Percentiles rank a stretch among this genome's conserved stretches.
These are phyloP conservation scores for Hippopotamyrus pictus DNA, from an alignment of 2,797 vertebrate species.

Conservation along the genomic window DNA sequence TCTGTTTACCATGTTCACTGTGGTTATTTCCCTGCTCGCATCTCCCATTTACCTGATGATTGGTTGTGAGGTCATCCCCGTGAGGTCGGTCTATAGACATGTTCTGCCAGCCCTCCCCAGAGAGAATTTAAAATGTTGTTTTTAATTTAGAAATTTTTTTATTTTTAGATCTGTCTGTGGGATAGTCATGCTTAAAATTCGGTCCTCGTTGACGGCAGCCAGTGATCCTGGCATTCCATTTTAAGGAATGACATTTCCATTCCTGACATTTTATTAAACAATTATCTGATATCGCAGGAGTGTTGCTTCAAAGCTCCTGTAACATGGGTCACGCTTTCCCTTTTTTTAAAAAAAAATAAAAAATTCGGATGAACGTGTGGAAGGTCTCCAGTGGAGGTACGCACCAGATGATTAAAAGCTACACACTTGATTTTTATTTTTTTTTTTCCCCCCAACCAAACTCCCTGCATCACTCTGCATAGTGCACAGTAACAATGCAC, in stretches of 20 bases:
- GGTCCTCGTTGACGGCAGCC: neutral
- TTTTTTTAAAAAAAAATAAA: too few relatives aligned
- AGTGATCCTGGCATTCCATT: neutral
- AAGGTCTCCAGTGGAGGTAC: neutral
- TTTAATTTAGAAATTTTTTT: neutral
- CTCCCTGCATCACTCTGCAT: neutral
- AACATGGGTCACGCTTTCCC: neutral
- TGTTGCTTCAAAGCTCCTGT: neutral
- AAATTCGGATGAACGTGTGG: too few relatives aligned
- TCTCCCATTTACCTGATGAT: neutral
- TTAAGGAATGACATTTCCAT: constrained; percentile 9
- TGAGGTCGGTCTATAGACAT: neutral
- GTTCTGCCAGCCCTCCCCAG: neutral
- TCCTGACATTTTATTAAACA: constrained; percentile 5
- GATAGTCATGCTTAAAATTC: neutral
- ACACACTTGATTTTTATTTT: neutral
- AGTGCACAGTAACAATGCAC: neutral
- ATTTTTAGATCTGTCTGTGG: neutral
- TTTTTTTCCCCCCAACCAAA: neutral
- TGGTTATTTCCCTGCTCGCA: neutral
- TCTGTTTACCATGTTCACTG: neutral
- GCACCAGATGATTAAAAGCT: neutral
- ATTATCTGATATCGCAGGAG: neutral
- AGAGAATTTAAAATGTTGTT: neutral
- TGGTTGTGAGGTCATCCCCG: neutral